These are phyloP conservation scores for Halictus rubicundus DNA, from an alignment of 1,140 invertebrate species.

Conservation along the genomic window DNA sequence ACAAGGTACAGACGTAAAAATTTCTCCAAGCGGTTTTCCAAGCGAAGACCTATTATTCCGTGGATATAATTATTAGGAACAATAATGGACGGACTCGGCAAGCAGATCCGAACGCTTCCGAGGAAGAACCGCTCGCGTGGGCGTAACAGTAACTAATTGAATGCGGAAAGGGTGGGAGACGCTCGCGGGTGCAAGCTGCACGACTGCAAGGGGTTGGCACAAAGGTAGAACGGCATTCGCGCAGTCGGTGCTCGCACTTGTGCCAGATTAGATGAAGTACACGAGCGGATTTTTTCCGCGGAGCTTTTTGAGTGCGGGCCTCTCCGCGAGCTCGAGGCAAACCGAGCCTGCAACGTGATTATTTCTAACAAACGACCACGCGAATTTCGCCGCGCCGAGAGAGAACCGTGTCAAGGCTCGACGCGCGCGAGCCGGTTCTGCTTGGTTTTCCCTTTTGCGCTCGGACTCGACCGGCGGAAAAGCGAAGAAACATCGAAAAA, in stretches of 20 bases:
- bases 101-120: too few species aligned
- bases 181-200: neutral
- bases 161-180: neutral
- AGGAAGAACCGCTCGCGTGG: too few species aligned
- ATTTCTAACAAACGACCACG: slow-evolving; percentile 29
- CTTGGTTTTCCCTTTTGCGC: neutral
- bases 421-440: neutral
- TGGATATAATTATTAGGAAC: too few species aligned
- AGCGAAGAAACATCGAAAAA: too few species aligned
- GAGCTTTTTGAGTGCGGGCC: neutral
- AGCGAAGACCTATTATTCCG: too few species aligned
- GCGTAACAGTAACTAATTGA: slow-evolving; percentile 5
- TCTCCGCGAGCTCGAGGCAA: neutral
- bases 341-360: slow-evolving; percentile 26
- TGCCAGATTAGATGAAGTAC: slow-evolving; percentile 25
- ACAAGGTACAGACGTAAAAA: too few species aligned
- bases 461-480: neutral
- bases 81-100: too few species aligned
- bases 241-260: neutral
- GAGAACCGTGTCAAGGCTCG: slow-evolving; percentile 6
- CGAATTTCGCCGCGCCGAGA: slow-evolving; percentile 25
- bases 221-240: neutral
- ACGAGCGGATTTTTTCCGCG: neutral
- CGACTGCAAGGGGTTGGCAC: too few species aligned
- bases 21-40: too few species aligned